These are phyloP conservation scores for Archaeoteleia sp. DNA, from an alignment of 2,888 invertebrate species.

Conservation along the genomic window DNA sequence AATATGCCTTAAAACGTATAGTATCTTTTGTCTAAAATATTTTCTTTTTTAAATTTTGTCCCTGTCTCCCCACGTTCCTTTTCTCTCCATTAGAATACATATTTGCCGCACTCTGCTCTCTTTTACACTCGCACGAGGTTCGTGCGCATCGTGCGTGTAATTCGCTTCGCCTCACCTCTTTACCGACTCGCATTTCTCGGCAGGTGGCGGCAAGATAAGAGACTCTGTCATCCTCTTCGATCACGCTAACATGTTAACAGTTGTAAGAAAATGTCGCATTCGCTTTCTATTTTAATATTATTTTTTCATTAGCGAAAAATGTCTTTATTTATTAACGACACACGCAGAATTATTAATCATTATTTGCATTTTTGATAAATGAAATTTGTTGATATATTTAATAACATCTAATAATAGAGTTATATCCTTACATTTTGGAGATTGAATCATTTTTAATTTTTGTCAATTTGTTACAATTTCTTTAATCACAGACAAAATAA, in stretches of 20 bases:
- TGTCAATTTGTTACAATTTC: too few relatives aligned
- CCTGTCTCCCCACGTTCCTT: conserved; percentile 8
- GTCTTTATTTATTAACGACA: too few relatives aligned
- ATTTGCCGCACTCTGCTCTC: conserved; percentile 19
- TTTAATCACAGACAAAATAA: too few relatives aligned
- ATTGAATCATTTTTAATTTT: too few relatives aligned
- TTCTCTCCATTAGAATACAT: conserved; percentile 27
- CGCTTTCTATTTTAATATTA: conserved; percentile 28
- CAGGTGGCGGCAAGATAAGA: conserved; percentile 52
- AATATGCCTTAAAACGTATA: too few relatives aligned
- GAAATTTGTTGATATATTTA: too few relatives aligned
- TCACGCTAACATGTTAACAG: conserved; percentile 25
- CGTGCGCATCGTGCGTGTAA: conserved; percentile 56
- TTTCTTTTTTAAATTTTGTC: conserved; percentile 21
- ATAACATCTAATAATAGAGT: too few relatives aligned
- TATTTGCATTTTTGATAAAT: too few relatives aligned
- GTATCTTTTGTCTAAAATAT: conserved; percentile 39
- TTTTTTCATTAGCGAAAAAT: conserved; percentile 37
- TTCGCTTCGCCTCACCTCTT: conserved; percentile 57
- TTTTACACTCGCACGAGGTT: conserved; percentile 40
- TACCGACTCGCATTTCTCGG: conserved; percentile 52
- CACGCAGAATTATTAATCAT: too few relatives aligned
- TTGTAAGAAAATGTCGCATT: conserved; percentile 41
- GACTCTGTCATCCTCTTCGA: conserved; percentile 24
- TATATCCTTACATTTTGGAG: too few relatives aligned